Percentiles rank a stretch among this genome's conserved stretches.
Evolutionary conservation across 1,140 invertebrate species (phyloP).

Genomic region (Drosophila hydei): DNA sequence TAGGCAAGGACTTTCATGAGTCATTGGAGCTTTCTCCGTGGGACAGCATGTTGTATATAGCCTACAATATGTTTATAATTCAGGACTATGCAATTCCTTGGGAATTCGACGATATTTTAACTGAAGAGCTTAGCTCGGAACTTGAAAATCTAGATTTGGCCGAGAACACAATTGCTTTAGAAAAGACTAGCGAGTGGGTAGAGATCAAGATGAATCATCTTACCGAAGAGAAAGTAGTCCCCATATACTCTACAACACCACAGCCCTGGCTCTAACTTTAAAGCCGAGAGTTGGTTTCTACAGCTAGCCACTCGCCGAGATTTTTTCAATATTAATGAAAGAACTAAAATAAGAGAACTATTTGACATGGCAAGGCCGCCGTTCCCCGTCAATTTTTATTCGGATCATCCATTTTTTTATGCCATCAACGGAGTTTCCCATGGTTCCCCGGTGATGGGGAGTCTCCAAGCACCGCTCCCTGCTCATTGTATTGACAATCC

Average conservation of each 20-base stretch:
- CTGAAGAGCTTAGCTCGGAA: background rate
- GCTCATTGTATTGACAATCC: background rate
- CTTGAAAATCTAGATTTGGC: slow-evolving; percentile 9
- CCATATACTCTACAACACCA: background rate
- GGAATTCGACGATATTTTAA: background rate
- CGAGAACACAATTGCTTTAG: background rate
- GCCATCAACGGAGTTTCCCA: slow-evolving; percentile 1
- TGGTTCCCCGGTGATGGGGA: background rate
- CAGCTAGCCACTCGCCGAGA: background rate
- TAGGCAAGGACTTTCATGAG: slow-evolving; percentile 8
- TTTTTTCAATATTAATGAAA: background rate
- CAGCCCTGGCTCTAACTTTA: slow-evolving; percentile 10
- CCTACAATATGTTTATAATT: slow-evolving; percentile 12
- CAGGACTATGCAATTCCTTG: background rate
- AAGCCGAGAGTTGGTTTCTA: background rate
- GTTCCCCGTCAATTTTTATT: background rate
- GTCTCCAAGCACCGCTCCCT: background rate
- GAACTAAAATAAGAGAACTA: background rate
- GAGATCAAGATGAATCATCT: background rate
- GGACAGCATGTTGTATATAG: background rate
- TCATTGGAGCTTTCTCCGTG: background rate
- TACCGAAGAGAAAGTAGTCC: background rate
- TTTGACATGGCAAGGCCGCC: too few species aligned
- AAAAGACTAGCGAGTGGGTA: slow-evolving; percentile 4
- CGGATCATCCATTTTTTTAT: slow-evolving; percentile 15